Evolutionary conservation across 2,113 vertebrate species (phyloP), one percentile per base, ranked within the genome.

Genomic region (Abramis brama): DNA sequence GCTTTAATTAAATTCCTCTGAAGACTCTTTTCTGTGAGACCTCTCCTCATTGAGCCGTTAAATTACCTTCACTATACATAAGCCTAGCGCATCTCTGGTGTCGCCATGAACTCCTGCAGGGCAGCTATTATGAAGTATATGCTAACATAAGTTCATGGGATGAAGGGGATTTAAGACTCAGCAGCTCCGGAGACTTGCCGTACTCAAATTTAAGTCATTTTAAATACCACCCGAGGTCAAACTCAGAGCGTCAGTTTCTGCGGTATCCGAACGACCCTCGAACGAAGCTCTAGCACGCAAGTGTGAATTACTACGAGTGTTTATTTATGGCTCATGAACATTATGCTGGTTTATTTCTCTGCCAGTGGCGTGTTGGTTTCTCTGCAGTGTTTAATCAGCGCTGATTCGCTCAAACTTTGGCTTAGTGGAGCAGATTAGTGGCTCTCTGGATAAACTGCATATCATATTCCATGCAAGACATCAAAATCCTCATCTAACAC

Each of bases 41-140:
- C 85, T 90, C 90, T 92, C 92, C 89, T 92, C 93, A 93, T 84
- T 94, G 92, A 93, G 92, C 92, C 91, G 90, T 91, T 93, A 94
- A 95, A 94, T 94, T 93, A 91, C 90, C 85, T 94, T 88, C 88
- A 87, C 85, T 80, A 83, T 87, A 91, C 90, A 92, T 88, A 90
- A 89, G 79, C 88, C 64, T 85, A 13, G 52, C 57, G 85, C 75
- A 86, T 87, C 55, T 86, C 88, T 79, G 85, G n/a, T 79, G 76
- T 83, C 73, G 27, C 73, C 68, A 43, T 82, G 64, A 86, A 76
- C 47, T 83, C 57, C 75, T 70, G 75, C 59, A 86, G 84, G 55
- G 70, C 27, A 36, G 43, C 66, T 68, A 64, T 70, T 80, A 82
- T 85, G 84, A 85, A 79, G 52, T 75, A 78, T 74, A 62, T 74